Base-by-base conservation (phyloP, 2,797 vertebrate species). In the Apogon talboti region DNA sequence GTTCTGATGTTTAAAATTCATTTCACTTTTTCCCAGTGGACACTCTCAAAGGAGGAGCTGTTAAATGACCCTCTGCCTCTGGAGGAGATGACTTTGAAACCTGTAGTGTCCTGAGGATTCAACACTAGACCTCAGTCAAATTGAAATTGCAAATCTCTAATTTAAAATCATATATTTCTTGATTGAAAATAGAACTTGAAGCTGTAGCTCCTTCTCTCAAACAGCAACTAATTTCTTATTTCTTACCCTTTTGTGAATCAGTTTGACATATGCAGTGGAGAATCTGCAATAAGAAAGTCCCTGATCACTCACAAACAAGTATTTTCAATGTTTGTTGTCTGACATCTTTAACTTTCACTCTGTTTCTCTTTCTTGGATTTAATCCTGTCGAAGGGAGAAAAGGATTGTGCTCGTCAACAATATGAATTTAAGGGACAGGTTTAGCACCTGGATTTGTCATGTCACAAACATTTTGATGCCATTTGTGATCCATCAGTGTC, bases 1-100 rank as follows among this genome's bases (percentile, higher is more conserved):
- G 62, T 69, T 75, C 28, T n/a, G 43, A 58, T 42, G 51, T 61
- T 74, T 69, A 55, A 74, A 74, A 76, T 64, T 35, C 64, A 70
- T 71, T 78, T 30, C 54, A 48, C 18, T 55, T 45, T 49, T 58
- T 47, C 69, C 61, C 30, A n/a, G 33, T 16, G 24, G 60, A 62
- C 3, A 7, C 52, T 71, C 69, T 74, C 45, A 0, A 21, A 64
- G 70, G 76, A 66, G 1, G 21, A n/a, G 48, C 40, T 1, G 11
- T 40, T 28, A 4, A 28, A 35, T 2, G 38, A 69, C 71, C 65
- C 46, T 51, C 35, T 30, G 43, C 38, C 67, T 54, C 58, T 38
- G 21, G 47, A 57, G 49, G 46, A 67, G 35, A 54, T 28, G 66
- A 61, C 65, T 51, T 64, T 74, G 19, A 70, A 66, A 40, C 37